Conservation (phyloP, 2,113 vertebrate genomes). For the Phasianus colchicus region DNA sequence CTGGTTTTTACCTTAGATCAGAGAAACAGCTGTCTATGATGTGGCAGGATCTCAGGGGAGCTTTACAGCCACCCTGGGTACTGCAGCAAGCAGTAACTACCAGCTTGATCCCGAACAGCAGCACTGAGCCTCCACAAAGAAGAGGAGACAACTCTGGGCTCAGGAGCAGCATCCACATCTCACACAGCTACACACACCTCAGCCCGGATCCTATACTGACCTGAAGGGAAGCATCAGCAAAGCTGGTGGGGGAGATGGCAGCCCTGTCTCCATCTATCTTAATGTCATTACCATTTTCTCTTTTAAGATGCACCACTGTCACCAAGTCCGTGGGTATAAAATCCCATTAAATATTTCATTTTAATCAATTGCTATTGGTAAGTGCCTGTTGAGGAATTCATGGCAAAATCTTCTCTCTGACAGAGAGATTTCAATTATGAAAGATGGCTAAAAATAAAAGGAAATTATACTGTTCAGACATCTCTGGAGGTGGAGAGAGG, state of each 20-base stretch:
- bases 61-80: rapidly evolving
- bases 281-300: neutral
- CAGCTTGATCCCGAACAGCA: neutral
- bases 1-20: neutral
- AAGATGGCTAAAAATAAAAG: constrained; percentile 70
- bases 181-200: no score
- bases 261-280: neutral
- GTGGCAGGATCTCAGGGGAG: neutral
- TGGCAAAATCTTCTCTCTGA: constrained; percentile 27
- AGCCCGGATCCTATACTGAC: rapidly evolving
- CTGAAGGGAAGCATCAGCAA: neutral
- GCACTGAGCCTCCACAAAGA: neutral
- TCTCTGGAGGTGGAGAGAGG: constrained; percentile 62
- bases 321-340: neutral
- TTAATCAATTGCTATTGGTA: constrained; percentile 37
- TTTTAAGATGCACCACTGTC: neutral
- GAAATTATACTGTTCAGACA: constrained; percentile 66
- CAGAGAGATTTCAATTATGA: constrained; percentile 56
- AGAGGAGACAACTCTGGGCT: neutral
- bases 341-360: constrained; percentile 40
- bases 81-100: neutral
- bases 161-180: neutral
- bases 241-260: neutral
- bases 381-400: constrained; percentile 63
- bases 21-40: neutral